Evolutionary conservation across 2,797 vertebrate species (phyloP).

Genomic region (Heterohyrax brucei): DNA sequence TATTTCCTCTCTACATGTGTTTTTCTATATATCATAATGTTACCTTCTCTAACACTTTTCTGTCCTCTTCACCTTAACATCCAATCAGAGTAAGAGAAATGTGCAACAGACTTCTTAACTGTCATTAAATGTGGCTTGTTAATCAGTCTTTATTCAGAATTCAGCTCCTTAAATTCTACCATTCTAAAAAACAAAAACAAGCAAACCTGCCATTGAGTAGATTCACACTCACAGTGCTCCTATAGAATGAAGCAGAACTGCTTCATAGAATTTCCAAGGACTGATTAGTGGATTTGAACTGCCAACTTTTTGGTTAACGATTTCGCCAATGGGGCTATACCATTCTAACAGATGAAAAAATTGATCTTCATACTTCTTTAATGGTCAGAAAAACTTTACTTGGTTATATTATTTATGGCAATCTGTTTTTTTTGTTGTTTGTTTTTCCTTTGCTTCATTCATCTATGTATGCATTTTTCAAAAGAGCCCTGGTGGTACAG

Average conservation of each 20-base stretch:
- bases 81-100: not conserved
- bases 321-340: too few relatives aligned
- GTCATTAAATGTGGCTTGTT: too few relatives aligned
- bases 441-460: too few relatives aligned
- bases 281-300: too few relatives aligned
- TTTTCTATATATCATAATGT: not conserved
- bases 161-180: not conserved
- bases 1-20: not conserved
- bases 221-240: too few relatives aligned
- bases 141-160: not conserved
- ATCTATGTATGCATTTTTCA: too few relatives aligned
- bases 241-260: too few relatives aligned
- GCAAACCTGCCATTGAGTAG: too few relatives aligned
- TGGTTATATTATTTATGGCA: not conserved
- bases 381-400: not conserved
- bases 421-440: not conserved
- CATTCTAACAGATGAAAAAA: not conserved
- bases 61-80: not conserved
- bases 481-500: too few relatives aligned
- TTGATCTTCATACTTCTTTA: not conserved
- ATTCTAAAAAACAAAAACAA: too few relatives aligned
- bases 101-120: not conserved
- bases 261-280: too few relatives aligned
- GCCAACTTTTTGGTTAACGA: too few relatives aligned
- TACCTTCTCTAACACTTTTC: not conserved